Evolutionary conservation across 2,888 invertebrate genomes (phyloP).

Genomic region (Mycalesis mineus): DNA sequence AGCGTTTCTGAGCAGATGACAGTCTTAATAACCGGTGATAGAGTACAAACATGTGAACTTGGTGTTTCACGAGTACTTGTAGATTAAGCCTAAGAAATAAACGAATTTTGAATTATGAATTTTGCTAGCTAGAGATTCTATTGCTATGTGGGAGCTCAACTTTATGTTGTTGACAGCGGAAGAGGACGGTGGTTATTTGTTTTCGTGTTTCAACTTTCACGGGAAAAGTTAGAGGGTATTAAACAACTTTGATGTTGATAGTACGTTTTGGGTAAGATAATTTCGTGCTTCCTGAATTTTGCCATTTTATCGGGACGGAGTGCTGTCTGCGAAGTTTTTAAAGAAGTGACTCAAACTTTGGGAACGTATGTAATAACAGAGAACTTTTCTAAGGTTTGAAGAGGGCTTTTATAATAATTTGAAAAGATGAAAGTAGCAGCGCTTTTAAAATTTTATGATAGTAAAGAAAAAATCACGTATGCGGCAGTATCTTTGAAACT

Average conservation of each 20-base stretch:
- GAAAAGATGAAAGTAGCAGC: too few relatives aligned
- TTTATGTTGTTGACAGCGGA: not conserved
- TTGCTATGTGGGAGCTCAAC: not conserved
- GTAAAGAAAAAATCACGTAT: too few relatives aligned
- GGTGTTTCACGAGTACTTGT: too few relatives aligned
- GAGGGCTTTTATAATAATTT: not conserved
- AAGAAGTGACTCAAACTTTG: not conserved
- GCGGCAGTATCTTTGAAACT: too few relatives aligned
- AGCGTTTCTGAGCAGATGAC: too few relatives aligned
- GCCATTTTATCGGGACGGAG: not conserved
- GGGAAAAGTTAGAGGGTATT: slow-evolving; percentile 2
- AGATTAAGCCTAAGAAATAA: too few relatives aligned
- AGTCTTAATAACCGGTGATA: too few relatives aligned
- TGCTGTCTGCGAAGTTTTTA: slow-evolving; percentile 5
- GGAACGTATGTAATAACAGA: not conserved
- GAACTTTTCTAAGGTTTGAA: too few relatives aligned
- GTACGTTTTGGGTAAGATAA: not conserved
- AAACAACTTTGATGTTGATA: not conserved
- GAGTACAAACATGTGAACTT: too few relatives aligned
- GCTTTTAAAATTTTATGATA: too few relatives aligned
- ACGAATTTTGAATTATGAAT: too few relatives aligned
- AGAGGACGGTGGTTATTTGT: slow-evolving; percentile 3
- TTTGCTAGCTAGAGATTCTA: too few relatives aligned
- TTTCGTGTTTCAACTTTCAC: not conserved
- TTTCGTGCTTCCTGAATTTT: not conserved